Evolutionary conservation across 2,888 invertebrate genomes (phyloP), one percentile per base, ranked within the genome.

Genomic region (Noctuana brunneofusca): DNA sequence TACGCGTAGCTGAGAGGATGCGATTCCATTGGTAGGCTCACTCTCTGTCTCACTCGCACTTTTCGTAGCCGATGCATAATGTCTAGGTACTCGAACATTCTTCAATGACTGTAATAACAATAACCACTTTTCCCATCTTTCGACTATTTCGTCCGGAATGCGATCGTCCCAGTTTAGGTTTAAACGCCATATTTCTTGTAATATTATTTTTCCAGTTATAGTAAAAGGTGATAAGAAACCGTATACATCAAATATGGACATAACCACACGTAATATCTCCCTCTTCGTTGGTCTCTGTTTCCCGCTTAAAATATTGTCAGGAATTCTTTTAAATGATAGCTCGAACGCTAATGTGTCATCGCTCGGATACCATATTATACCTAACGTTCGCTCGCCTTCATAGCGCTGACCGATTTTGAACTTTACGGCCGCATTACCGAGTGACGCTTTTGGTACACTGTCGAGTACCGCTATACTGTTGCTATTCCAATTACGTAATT

Each of bases 401-500:
- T 54, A 8, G 12, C 4, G 54, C 24, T 54, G 54, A 11, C 18
- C 54, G 3, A 54, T 11, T 41, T 54, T 54, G 41, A 54, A 54
- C 22, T 24, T 54, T 54, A 54, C 41, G 24, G 64, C 65, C 5
- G 35, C 38, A 3, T n/a, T 9, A n/a, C 64, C 64, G 11, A 64
- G 14, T 12, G 56, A 32, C n/a, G 55, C 59, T 53, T 65, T 59
- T 43, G 65, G 65, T 9, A 64, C 2, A 30, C 55, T 49, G n/a
- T 57, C 22, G 16, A 63, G 9, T 12, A 64, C 59, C 12, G 60
- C 8, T 58, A 49, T 18, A 8, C 67, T 64, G 16, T 66, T 68
- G 18, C 68, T 65, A 5, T 27, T 64, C 65, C 65, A 66, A 16
- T 66, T 58, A 1, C 64, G 43, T 52, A 66, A 55, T 24, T 64